A percentile compares a stretch with the other conserved stretches of the same genome.
Conservation (phyloP, 37 sponge, comb jelly and placozoan species). For the Lycopodina hypogea region DNA sequence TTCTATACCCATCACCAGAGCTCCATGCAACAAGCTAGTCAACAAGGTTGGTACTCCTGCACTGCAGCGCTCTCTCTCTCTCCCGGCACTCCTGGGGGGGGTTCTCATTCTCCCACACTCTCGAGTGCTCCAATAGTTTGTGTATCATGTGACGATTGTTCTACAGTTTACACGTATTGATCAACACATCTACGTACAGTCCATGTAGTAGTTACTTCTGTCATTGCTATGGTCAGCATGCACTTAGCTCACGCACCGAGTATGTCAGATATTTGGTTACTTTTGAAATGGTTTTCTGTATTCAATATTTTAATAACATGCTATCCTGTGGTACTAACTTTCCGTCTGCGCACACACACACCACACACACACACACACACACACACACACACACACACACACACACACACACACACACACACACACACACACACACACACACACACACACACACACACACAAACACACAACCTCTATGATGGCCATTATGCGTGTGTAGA, state of each 20-base stretch:
- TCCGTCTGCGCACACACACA: not conserved
- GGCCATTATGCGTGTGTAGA: too few relatives aligned
- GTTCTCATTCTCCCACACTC: too few relatives aligned
- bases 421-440: not conserved
- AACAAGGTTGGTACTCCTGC: slow-evolving; percentile 44
- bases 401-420: slow-evolving; percentile 5
- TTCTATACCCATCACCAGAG: slow-evolving; percentile 38
- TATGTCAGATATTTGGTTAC: not conserved
- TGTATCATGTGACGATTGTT: not conserved
- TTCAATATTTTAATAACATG: not conserved
- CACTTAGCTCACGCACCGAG: not conserved
- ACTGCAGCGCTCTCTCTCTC: not conserved
- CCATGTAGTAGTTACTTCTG: not conserved
- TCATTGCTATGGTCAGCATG: not conserved
- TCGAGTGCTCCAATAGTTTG: not conserved
- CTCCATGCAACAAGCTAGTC: slow-evolving; percentile 30
- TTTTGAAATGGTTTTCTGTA: not conserved
- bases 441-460: not conserved
- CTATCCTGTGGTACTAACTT: not conserved
- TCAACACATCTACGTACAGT: not conserved
- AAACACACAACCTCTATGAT: not conserved
- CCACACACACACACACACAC: slow-evolving; percentile 4
- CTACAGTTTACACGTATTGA: not conserved
- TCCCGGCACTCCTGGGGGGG: not conserved
- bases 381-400: not conserved